phyloP scores from a whole-genome alignment of 2,113 vertebrate species.

The Columba janthina region DNA sequence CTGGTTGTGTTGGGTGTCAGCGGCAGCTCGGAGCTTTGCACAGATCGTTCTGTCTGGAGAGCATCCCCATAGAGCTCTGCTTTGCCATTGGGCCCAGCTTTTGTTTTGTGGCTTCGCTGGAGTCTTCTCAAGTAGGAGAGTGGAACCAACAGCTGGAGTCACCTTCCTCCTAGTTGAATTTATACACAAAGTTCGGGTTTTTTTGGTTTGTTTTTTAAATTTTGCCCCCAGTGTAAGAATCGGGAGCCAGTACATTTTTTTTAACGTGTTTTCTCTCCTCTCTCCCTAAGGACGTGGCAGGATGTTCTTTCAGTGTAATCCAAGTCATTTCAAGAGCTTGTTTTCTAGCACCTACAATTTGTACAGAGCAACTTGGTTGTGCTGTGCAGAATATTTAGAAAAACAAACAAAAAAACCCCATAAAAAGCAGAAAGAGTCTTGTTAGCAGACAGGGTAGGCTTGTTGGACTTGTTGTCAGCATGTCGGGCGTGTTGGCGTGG shows the following conservation, averaged over 20 bases:
- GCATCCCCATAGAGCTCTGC: neutral
- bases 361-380: neutral
- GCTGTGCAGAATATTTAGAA: neutral
- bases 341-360: constrained; percentile 27
- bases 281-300: constrained; percentile 9
- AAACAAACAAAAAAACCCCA: neutral
- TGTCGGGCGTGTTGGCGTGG: neutral
- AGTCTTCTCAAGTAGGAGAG: neutral
- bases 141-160: neutral
- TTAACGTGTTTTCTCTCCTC: neutral
- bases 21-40: neutral
- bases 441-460: neutral
- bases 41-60: fast-evolving
- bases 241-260: neutral
- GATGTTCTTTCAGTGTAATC: neutral
- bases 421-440: neutral
- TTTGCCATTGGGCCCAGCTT: neutral
- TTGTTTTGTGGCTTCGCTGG: neutral
- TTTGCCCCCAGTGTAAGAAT: neutral
- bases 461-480: neutral
- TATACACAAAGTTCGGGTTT: neutral
- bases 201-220: neutral
- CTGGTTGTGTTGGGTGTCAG: neutral
- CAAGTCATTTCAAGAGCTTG: constrained; percentile 33
- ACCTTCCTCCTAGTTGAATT: neutral